These are phyloP conservation scores for Vultur gryphus DNA, from an alignment of 2,797 vertebrate genomes.

Conservation along the genomic window DNA sequence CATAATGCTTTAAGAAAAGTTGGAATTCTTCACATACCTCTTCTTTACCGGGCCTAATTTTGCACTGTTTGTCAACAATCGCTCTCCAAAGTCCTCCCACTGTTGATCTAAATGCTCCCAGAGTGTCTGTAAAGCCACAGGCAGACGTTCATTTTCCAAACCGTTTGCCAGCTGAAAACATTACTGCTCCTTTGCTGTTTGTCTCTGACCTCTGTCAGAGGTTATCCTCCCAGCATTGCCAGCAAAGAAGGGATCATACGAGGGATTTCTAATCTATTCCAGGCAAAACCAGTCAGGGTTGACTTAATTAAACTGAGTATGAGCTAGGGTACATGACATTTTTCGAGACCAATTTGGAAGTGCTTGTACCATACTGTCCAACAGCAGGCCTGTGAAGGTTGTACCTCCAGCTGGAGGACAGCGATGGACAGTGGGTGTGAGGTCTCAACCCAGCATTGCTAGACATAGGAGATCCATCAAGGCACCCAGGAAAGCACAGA, in stretches of 20 bases:
- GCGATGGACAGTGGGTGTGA: background rate
- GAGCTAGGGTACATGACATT: background rate
- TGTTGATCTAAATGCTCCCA: background rate
- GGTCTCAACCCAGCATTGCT: background rate
- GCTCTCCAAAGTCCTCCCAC: background rate
- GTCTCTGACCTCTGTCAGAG: background rate
- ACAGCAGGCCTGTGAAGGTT: background rate
- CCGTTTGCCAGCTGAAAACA: background rate
- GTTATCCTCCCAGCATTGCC: background rate
- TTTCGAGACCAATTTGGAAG: background rate
- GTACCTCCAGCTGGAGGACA: background rate
- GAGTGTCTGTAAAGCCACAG: background rate
- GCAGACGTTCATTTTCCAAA: constrained; percentile 5
- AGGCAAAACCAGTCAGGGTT: background rate
- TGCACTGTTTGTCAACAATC: constrained; percentile 15
- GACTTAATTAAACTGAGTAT: background rate
- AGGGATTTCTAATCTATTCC: background rate
- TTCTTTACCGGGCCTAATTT: background rate
- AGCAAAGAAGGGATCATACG: background rate
- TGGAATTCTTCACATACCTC: constrained; percentile 1
- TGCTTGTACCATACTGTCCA: background rate
- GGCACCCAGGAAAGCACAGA: background rate
- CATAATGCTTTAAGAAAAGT: background rate
- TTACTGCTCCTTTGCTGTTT: background rate
- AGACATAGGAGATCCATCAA: background rate